Base-by-base conservation (phyloP, 1,140 invertebrate genomes). In the Zaprionus africanus region DNA sequence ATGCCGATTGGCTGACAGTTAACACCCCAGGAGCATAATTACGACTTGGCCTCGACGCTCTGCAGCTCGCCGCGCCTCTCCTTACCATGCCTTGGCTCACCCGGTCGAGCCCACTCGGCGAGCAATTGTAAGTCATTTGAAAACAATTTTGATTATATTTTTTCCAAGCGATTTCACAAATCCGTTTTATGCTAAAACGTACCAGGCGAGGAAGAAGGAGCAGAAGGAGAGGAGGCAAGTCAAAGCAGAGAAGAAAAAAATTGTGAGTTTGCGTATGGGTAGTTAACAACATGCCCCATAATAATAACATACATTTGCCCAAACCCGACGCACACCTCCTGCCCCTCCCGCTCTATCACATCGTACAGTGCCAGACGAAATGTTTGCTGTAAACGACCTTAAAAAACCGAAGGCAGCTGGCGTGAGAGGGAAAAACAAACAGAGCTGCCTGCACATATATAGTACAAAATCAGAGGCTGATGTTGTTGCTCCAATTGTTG, bases 101-200 rank as follows among this genome's bases (percentile, higher is more conserved):
- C 22, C 28, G 17, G 19, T 24, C 26, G n/a, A 28, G 36, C 5
- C 31, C 76, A 79, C 65, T 65, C 6, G n/a, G 41, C 54, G 51
- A 78, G 84, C 78, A 90, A 87, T 90, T 90, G 81, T 90, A 90
- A 90, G 85, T 90, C 85, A 90, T 88, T 88, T 79, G 81, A 88
- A 88, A 88, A 88, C 85, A 90, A 90, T 90, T 90, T 90, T 90
- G 85, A 90, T 90, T 90, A 90, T 90, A 90, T 90, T 90, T 90
- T 90, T 90, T 90, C 85, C 85, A 85, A 90, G 43, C 85, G 85
- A 90, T 90, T 90, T 90, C 85, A 90, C 85, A 90, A 90, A 90
- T 85, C 85, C 82, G 85, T 81, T 85, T 90, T 90, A 90, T 90
- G 85, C 79, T 75, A 66, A 76, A 51, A 57, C 67, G n/a, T 64